These are phyloP conservation scores for Metellina segmentata DNA, from an alignment of 2,888 invertebrate genomes.

Conservation along the genomic window DNA sequence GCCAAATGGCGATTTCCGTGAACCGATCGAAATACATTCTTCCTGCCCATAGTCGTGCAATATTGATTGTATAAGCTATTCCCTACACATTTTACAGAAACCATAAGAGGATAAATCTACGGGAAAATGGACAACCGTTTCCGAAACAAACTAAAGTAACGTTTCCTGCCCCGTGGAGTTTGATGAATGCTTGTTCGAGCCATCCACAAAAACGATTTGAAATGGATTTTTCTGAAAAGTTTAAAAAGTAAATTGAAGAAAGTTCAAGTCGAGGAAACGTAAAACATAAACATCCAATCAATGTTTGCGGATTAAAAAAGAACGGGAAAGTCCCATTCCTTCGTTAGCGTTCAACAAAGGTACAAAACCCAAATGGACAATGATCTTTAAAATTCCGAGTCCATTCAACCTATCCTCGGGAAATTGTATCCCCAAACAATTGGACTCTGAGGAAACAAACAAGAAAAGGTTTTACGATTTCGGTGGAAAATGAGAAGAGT, in stretches of 20 bases:
- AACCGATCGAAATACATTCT: constrained; percentile 27
- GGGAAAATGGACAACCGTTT: constrained; percentile 27
- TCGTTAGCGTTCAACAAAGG: background rate
- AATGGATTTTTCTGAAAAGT: background rate
- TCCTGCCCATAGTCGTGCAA: constrained; percentile 16
- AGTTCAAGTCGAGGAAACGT: background rate
- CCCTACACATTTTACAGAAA: background rate
- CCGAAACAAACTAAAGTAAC: background rate
- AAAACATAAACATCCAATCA: background rate
- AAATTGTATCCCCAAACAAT: background rate
- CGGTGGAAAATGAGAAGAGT: background rate
- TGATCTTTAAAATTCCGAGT: background rate
- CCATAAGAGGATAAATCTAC: background rate
- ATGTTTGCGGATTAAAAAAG: too few relatives aligned
- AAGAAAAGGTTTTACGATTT: background rate
- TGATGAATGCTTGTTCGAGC: constrained; percentile 15
- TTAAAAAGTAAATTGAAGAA: background rate
- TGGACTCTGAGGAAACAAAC: background rate
- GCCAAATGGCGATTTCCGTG: constrained; percentile 36
- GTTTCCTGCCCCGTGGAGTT: background rate
- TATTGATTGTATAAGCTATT: constrained; percentile 52
- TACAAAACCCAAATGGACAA: background rate
- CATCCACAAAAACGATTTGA: constrained; percentile 26
- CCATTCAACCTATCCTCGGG: background rate
- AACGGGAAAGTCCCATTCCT: too few relatives aligned